Percentiles rank a stretch among this genome's conserved stretches.
Evolutionary conservation across 2,888 invertebrate genomes (phyloP).

Genomic region (Perithous albicinctus): DNA sequence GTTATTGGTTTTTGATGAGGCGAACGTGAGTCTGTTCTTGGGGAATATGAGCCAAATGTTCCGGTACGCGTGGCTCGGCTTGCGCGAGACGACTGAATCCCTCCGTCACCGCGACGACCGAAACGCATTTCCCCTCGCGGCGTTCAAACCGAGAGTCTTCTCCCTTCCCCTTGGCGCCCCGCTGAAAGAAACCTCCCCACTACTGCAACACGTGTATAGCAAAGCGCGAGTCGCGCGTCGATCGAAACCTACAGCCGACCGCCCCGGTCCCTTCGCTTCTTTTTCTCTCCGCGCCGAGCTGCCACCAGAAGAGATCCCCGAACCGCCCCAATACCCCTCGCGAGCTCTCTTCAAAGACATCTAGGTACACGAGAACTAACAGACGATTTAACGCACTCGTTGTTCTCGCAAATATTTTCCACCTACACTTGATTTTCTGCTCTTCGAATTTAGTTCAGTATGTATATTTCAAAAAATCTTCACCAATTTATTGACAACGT

Average conservation of each 20-base stretch:
- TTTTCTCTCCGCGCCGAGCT: background rate
- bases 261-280: slow-evolving; percentile 26
- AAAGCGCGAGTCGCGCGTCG: slow-evolving; percentile 34
- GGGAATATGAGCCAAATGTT: slow-evolving; percentile 39
- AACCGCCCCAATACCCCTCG: slow-evolving; percentile 21
- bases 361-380: slow-evolving; percentile 1
- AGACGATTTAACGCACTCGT: background rate
- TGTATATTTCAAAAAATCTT: no score
- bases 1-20: background rate
- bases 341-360: background rate
- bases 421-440: background rate
- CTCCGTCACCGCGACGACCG: slow-evolving; percentile 66
- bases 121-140: slow-evolving; percentile 50
- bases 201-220: slow-evolving; percentile 3
- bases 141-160: background rate
- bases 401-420: background rate
- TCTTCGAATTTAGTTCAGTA: no score
- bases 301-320: slow-evolving; percentile 7
- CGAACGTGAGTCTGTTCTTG: slow-evolving; percentile 28
- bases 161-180: slow-evolving; percentile 24
- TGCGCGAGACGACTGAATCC: slow-evolving; percentile 84
- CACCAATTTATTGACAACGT: no score
- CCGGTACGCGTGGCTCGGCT: slow-evolving; percentile 79
- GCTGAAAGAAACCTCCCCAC: slow-evolving; percentile 29
- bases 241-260: slow-evolving; percentile 21